These are phyloP conservation scores for Tanaodytes sp. DNA, from an alignment of 2,888 invertebrate genomes.

Conservation along the genomic window DNA sequence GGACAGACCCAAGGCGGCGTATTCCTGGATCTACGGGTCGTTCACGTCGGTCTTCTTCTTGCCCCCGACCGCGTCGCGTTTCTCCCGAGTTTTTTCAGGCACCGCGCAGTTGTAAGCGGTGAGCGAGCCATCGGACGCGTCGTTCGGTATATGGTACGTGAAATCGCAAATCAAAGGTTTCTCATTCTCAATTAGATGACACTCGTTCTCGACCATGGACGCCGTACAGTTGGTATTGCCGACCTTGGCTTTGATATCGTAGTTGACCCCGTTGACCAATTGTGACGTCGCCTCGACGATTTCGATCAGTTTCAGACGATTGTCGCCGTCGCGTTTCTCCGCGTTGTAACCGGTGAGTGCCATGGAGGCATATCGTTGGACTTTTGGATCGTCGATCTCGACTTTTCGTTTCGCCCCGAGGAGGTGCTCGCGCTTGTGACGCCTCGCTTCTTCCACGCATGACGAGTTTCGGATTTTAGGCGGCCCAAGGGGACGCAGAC, in stretches of 20 bases:
- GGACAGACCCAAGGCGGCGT: slow-evolving; percentile 53
- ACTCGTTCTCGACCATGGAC: slow-evolving; percentile 60
- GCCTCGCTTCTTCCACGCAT: slow-evolving; percentile 70
- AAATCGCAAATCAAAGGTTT: slow-evolving; percentile 68
- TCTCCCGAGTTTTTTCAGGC: not conserved
- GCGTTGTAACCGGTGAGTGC: slow-evolving; percentile 30
- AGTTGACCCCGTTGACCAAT: slow-evolving; percentile 75
- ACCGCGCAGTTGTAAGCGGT: not conserved
- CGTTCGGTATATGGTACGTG: slow-evolving; percentile 12
- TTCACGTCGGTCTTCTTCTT: slow-evolving; percentile 34
- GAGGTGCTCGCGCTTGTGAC: slow-evolving; percentile 18
- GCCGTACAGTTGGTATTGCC: slow-evolving; percentile 76
- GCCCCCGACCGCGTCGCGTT: slow-evolving; percentile 34
- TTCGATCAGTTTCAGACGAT: slow-evolving; percentile 67
- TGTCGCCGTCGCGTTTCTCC: slow-evolving; percentile 47
- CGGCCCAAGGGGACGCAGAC: slow-evolving; percentile 61
- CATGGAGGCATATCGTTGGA: not conserved
- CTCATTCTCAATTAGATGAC: slow-evolving; percentile 61
- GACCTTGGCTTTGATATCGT: slow-evolving; percentile 77
- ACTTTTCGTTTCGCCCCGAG: slow-evolving; percentile 31
- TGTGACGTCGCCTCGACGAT: slow-evolving; percentile 74
- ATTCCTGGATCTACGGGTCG: slow-evolving; percentile 56
- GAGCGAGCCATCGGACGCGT: not conserved
- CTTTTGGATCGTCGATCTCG: slow-evolving; percentile 44
- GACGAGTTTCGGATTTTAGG: slow-evolving; percentile 75